phyloP scores from a whole-genome alignment of 2,797 vertebrate genomes.

The Mycteria americana region DNA sequence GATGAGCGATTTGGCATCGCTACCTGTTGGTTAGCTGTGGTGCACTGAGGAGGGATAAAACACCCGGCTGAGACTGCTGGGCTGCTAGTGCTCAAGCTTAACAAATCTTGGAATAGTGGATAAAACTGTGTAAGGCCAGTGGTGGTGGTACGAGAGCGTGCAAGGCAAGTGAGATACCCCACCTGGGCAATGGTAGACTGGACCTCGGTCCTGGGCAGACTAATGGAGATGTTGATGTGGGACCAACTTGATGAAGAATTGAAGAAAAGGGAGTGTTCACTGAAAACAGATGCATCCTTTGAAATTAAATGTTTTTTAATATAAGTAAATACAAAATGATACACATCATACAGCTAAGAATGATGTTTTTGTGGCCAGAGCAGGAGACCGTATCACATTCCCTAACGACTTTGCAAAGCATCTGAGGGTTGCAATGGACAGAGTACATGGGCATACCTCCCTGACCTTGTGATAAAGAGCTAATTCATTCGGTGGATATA shows the following conservation, averaged over 20 bases:
- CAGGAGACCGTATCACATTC: neutral
- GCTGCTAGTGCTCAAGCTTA: neutral
- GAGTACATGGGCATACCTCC: neutral
- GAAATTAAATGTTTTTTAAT: neutral
- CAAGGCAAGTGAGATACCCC: too few relatives aligned
- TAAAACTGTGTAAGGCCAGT: neutral
- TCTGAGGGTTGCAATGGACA: neutral
- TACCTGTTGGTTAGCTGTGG: neutral
- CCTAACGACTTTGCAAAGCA: neutral
- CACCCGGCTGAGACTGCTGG: neutral
- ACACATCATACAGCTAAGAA: neutral
- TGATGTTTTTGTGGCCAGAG: neutral
- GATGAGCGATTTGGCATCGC: neutral
- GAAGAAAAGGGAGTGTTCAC: neutral
- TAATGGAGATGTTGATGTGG: neutral
- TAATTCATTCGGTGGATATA: neutral
- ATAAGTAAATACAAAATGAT: neutral
- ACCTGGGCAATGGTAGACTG: neutral
- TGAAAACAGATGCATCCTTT: neutral
- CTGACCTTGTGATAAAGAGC: slow-evolving; percentile 23
- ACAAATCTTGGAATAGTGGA: neutral
- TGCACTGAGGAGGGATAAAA: neutral
- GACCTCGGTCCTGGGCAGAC: neutral
- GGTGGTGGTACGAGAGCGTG: fast-evolving
- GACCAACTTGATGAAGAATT: neutral